Evolutionary conservation across 2,113 vertebrate species (phyloP).

Genomic region (Carassius carassius): DNA sequence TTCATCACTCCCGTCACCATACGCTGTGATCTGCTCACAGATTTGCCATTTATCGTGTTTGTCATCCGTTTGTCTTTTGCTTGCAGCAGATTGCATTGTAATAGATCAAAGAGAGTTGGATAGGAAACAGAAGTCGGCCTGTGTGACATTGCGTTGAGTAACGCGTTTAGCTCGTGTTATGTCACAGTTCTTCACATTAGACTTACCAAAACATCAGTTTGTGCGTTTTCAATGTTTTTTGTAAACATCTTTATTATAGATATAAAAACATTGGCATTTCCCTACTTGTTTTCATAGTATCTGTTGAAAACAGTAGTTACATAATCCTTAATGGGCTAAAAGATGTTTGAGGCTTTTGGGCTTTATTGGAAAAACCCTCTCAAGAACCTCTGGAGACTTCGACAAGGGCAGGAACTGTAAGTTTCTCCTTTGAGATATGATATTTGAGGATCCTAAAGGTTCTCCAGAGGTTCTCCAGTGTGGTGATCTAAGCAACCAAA

Average conservation of each 20-base stretch:
- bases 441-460: not conserved
- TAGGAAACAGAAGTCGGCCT: not conserved
- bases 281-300: not conserved
- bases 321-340: not conserved
- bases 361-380: too few relatives aligned
- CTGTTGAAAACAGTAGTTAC: not conserved
- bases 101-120: not conserved
- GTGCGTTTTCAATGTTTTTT: not conserved
- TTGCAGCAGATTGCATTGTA: not conserved
- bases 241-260: not conserved
- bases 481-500: not conserved
- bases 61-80: not conserved
- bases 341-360: too few relatives aligned
- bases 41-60: not conserved
- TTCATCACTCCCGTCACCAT: not conserved
- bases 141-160: constrained; percentile 55
- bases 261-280: not conserved
- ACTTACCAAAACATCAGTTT: not conserved
- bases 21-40: not conserved
- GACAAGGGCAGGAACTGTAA: too few relatives aligned
- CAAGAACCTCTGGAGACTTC: too few relatives aligned
- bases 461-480: not conserved
- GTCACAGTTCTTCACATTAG: constrained; percentile 13
- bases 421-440: not conserved
- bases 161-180: constrained; percentile 14